Evolutionary conservation across 2,113 vertebrate species (phyloP).

Genomic region (Hystrix cristata): DNA sequence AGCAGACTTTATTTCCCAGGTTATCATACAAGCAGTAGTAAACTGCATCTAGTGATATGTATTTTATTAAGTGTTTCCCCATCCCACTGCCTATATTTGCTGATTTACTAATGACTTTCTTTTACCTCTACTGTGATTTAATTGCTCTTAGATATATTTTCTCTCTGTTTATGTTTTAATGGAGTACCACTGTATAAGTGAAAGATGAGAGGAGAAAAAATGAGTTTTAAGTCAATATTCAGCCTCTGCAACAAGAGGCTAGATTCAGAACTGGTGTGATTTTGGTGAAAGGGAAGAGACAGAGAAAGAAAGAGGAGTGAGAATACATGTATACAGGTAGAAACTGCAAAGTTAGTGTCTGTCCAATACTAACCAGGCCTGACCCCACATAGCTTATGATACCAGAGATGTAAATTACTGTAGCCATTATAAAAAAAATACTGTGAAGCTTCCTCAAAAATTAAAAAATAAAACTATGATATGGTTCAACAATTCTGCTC

Average conservation of each 20-base stretch:
- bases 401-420: neutral
- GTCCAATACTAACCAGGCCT: neutral
- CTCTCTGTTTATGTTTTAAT: neutral
- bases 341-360: neutral
- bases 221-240: neutral
- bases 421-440: neutral
- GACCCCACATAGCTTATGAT: neutral
- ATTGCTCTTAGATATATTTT: neutral
- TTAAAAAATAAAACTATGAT: neutral
- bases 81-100: neutral
- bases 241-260: neutral
- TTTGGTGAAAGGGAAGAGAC: neutral
- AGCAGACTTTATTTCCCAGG: neutral
- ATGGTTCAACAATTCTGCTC: neutral
- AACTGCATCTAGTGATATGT: neutral
- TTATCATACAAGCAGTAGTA: neutral
- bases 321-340: too few species aligned
- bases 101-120: conserved; percentile 18
- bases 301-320: neutral
- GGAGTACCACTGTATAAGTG: neutral
- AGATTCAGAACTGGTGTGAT: neutral
- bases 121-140: neutral
- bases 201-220: neutral
- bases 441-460: neutral
- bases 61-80: conserved; percentile 28